These are phyloP conservation scores for Emys orbicularis DNA, from an alignment of 2,797 vertebrate species.

Conservation along the genomic window DNA sequence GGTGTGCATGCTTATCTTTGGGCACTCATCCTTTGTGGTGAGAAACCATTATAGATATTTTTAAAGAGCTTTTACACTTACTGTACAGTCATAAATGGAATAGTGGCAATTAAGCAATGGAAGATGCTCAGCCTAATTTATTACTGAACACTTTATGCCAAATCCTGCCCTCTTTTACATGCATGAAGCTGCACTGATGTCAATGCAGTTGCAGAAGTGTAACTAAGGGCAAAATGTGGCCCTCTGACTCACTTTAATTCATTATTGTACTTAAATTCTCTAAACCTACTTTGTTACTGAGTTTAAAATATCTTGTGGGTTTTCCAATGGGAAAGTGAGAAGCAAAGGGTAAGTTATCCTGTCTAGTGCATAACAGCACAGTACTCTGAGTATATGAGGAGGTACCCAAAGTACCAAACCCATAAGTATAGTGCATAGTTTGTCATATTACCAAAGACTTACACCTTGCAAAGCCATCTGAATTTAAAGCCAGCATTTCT, in stretches of 20 bases:
- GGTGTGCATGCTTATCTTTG: not conserved
- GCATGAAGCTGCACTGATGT: not conserved
- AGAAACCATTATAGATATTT: not conserved
- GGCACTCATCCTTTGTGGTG: not conserved
- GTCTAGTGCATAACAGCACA: conserved; percentile 26
- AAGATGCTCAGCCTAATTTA: conserved; percentile 48
- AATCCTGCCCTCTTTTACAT: conserved; percentile 23
- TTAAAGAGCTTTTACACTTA: not conserved
- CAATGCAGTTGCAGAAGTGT: not conserved
- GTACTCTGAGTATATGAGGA: not conserved
- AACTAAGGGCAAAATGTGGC: not conserved
- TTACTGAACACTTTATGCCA: conserved; percentile 41
- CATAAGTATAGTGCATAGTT: not conserved
- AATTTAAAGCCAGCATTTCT: not conserved
- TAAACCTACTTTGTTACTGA: conserved; percentile 37
- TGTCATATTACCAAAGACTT: not conserved
- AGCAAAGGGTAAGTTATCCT: conserved; percentile 46
- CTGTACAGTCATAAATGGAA: not conserved
- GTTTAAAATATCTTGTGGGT: not conserved
- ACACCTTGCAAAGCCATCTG: not conserved
- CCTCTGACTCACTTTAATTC: conserved; percentile 48
- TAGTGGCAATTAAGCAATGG: not conserved
- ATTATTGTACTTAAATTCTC: conserved; percentile 53
- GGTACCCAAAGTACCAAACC: not conserved
- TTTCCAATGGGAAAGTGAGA: not conserved